Evolutionary conservation across 1,140 invertebrate species (phyloP).

Genomic region (Caenorhabditis briggsae): DNA sequence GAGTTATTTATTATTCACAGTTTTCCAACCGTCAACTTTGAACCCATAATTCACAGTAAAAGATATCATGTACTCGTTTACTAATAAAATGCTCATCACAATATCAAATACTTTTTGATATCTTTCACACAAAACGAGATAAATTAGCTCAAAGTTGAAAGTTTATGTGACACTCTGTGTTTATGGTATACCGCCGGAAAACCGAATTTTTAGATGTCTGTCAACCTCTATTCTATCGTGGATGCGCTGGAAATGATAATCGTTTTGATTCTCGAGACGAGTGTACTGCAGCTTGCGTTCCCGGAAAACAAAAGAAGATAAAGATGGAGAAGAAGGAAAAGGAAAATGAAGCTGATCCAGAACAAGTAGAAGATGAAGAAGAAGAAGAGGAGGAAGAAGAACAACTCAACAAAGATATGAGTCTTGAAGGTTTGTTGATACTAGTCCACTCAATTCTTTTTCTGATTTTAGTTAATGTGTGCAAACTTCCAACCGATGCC

Average conservation of each 20-base stretch:
- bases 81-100: too few relatives aligned
- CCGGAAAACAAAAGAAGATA: neutral
- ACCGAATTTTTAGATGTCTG: conserved; percentile 52
- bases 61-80: too few relatives aligned
- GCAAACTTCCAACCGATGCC: conserved; percentile 54
- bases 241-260: conserved; percentile 55
- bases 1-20: conserved; percentile 9
- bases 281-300: conserved; percentile 47
- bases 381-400: conserved; percentile 42
- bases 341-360: conserved; percentile 2
- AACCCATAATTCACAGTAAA: too few relatives aligned
- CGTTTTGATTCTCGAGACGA: conserved; percentile 28
- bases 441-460: neutral
- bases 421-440: conserved; percentile 5
- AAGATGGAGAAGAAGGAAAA: neutral
- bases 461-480: conserved; percentile 52
- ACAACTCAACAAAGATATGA: conserved; percentile 39
- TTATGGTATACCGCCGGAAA: too few relatives aligned
- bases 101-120: too few relatives aligned
- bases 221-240: conserved; percentile 54
- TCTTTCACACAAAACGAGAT: too few relatives aligned
- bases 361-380: conserved; percentile 24
- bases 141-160: too few relatives aligned
- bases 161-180: too few relatives aligned
- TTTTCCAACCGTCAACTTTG: too few relatives aligned